These are phyloP conservation scores for Haliclystus octoradiatus DNA, from an alignment of 30 jellyfish, hydroid and myxozoan genomes.

Conservation along the genomic window DNA sequence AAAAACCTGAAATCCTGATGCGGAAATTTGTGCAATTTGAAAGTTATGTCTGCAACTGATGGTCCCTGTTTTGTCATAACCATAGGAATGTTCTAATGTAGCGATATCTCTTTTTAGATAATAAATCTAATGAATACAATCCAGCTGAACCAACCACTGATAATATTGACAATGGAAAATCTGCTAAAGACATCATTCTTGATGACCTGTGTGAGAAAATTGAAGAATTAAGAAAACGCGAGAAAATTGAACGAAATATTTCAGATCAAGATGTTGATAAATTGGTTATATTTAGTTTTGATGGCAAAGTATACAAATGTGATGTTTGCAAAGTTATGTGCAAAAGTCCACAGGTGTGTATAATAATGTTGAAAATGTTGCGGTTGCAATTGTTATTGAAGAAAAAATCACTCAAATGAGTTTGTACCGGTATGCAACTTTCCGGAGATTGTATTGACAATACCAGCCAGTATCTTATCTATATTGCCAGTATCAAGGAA, in stretches of 20 bases:
- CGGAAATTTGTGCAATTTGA: too few species aligned
- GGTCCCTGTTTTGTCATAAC: too few species aligned
- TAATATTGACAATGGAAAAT: background rate
- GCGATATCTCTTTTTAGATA: too few species aligned
- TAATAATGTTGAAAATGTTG: background rate
- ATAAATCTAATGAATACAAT: background rate
- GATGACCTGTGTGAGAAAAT: slow-evolving; percentile 59
- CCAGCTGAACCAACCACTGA: background rate
- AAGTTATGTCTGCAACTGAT: too few species aligned
- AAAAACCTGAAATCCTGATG: too few species aligned
- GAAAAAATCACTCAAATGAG: too few species aligned
- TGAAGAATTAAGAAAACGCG: slow-evolving; percentile 80
- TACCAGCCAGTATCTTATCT: too few species aligned
- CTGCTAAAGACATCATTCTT: slow-evolving; percentile 29
- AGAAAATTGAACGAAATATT: slow-evolving; percentile 77
- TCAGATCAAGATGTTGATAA: slow-evolving; percentile 95
- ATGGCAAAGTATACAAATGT: slow-evolving; percentile 70
- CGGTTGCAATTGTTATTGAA: too few species aligned
- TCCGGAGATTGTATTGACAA: too few species aligned
- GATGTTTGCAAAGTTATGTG: slow-evolving; percentile 46
- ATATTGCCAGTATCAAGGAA: too few species aligned
- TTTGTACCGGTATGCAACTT: too few species aligned
- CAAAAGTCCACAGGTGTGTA: slow-evolving; percentile 23
- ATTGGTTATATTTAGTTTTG: slow-evolving; percentile 59
- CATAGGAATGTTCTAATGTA: too few species aligned